Evolutionary conservation across 2,888 invertebrate genomes (phyloP).

Genomic region (Cryptops parisi): DNA sequence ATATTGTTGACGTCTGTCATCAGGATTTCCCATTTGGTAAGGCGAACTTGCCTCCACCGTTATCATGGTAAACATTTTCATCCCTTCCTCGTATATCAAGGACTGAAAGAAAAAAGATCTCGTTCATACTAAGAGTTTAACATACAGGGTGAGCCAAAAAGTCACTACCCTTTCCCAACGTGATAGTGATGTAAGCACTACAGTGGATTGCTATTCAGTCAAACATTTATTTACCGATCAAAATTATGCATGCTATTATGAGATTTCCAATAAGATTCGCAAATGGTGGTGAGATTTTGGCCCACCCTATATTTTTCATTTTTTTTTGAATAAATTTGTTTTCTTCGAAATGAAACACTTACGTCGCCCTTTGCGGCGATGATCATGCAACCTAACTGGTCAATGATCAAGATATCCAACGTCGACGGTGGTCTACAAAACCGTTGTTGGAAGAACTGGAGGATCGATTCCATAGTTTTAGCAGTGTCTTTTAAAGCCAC

Average conservation of each 20-base stretch:
- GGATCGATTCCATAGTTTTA: slow-evolving; percentile 83
- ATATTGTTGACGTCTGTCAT: slow-evolving; percentile 46
- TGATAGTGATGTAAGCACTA: too few relatives aligned
- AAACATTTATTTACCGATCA: too few relatives aligned
- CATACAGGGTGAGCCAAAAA: too few relatives aligned
- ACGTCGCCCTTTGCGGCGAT: slow-evolving; percentile 72
- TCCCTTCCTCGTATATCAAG: slow-evolving; percentile 75
- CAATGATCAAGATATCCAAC: slow-evolving; percentile 85
- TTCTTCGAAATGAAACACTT: slow-evolving; percentile 32
- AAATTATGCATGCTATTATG: too few relatives aligned
- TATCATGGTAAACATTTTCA: slow-evolving; percentile 95
- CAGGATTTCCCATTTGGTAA: slow-evolving; percentile 39
- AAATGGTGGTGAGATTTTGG: not conserved
- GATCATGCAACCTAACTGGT: slow-evolving; percentile 95
- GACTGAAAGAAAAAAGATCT: too few relatives aligned
- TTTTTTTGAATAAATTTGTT: too few relatives aligned
- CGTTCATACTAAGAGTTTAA: too few relatives aligned
- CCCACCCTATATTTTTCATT: not conserved
- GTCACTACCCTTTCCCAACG: too few relatives aligned
- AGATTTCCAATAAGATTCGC: too few relatives aligned
- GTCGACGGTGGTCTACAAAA: slow-evolving; percentile 86
- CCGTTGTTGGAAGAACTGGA: slow-evolving; percentile 90
- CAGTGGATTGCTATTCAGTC: too few relatives aligned
- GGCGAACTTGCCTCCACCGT: slow-evolving; percentile 61
- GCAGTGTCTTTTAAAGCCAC: slow-evolving; percentile 85